Base-by-base conservation (phyloP, 2,888 invertebrate genomes). In the Andrena bicolor region DNA sequence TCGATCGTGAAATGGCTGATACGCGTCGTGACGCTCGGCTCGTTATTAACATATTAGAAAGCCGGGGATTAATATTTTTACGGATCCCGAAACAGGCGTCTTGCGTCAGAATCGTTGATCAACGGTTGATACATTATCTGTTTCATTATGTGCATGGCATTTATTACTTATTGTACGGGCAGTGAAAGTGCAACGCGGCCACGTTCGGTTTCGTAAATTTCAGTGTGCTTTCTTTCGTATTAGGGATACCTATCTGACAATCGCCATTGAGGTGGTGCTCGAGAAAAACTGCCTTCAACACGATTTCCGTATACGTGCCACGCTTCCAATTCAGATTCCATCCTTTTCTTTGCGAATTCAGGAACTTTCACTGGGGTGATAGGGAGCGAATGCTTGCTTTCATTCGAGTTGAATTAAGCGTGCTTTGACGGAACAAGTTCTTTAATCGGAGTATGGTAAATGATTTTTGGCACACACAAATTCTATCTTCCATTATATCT, bases 21-120 rank as follows among this genome's bases (percentile, higher is more conserved):
- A 73, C 75, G 23, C 61, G 83, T 82, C 83, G 78, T 76, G 73
- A 79, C 73, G 77, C 60, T 80, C 51, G 73, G 35, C 20, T 76
- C 68, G 63, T 65, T 71, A 81, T 86, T 79, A 81, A 86, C 83
- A 81, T 76, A 84, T 75, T 84, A 79, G 75, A 80, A 86, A 86
- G 76, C 69, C 51, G 69, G 30, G 72, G 63, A 72, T 74, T 56
- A 69, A 64, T 86, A 79, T 84, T 65, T 86, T 79, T 78, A 63
- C 66, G n/a, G n/a, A 48, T 56, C 53, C 74, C 70, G 51, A 73
- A 79, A 76, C 64, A 76, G 73, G 71, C 66, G 49, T n/a, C 65
- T 80, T 79, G 49, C 83, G 84, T 79, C 79, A 77, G 73, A 58
- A 70, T 73, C 48, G 82, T 72, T 80, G 82, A 81, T 81, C 82